Evolutionary conservation across 2,888 invertebrate genomes (phyloP).

Genomic region (Nasonia oneida): DNA sequence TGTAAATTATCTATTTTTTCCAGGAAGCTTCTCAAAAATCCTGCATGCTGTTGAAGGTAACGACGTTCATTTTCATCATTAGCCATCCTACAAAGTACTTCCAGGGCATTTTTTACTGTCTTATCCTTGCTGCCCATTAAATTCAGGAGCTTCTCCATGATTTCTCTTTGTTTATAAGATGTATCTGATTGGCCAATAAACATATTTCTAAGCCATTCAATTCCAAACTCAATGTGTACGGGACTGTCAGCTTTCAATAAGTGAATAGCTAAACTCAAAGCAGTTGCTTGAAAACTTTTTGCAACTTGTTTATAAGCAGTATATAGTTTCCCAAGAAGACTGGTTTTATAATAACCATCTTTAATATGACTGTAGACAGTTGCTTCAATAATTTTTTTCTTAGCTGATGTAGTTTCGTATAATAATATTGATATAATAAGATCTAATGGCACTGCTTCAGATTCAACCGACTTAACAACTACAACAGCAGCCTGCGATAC

Average conservation of each 20-base stretch:
- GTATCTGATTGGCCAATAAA: constrained; percentile 71
- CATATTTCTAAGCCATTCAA: constrained; percentile 74
- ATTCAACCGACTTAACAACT: constrained; percentile 81
- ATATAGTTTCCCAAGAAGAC: constrained; percentile 80
- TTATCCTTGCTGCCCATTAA: constrained; percentile 74
- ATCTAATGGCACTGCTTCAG: constrained; percentile 85
- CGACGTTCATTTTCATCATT: constrained; percentile 69
- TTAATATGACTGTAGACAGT: constrained; percentile 84
- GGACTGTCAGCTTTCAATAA: constrained; percentile 73
- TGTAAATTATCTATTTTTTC: constrained; percentile 89
- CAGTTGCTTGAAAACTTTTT: constrained; percentile 70
- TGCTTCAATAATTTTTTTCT: constrained; percentile 82
- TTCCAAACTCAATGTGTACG: constrained; percentile 71
- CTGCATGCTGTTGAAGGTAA: constrained; percentile 81
- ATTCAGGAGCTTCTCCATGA: constrained; percentile 72
- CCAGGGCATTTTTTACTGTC: constrained; percentile 72
- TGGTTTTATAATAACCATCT: constrained; percentile 82
- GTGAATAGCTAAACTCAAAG: constrained; percentile 71
- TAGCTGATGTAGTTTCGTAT: constrained; percentile 74
- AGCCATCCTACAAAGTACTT: constrained; percentile 72
- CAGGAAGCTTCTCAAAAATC: constrained; percentile 84
- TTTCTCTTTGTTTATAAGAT: constrained; percentile 73
- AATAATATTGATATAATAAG: constrained; percentile 85
- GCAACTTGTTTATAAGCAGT: constrained; percentile 72
- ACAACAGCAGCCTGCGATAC: constrained; percentile 82